phyloP scores from a whole-genome alignment of 1,140 invertebrate genomes.

The Scaptomyza montana region DNA sequence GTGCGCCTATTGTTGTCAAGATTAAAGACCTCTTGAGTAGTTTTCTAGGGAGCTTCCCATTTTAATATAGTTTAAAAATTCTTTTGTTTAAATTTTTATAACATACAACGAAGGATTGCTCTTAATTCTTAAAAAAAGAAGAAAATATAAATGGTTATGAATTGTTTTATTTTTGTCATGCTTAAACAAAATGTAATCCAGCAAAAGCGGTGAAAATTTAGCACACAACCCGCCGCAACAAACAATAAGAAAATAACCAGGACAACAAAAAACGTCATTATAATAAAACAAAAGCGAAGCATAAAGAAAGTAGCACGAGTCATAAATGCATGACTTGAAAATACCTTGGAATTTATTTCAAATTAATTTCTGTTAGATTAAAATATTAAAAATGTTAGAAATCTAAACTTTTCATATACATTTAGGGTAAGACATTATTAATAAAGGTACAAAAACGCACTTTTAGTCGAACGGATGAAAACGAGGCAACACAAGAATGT shows the following conservation, averaged over 20 bases:
- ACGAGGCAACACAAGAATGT: not conserved
- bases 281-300: conserved; percentile 41
- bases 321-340: not conserved
- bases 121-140: not conserved
- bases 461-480: too few relatives aligned
- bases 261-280: conserved; percentile 17
- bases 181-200: conserved; percentile 27
- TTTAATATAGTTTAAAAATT: not conserved
- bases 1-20: conserved; percentile 57
- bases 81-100: not conserved
- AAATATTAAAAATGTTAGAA: too few relatives aligned
- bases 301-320: not conserved
- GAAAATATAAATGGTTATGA: not conserved
- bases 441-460: too few relatives aligned
- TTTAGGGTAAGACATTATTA: too few relatives aligned
- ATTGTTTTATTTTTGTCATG: not conserved
- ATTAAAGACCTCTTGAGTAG: conserved; percentile 50
- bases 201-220: conserved; percentile 26
- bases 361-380: too few relatives aligned
- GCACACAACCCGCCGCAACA: conserved; percentile 16
- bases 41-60: not conserved
- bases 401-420: too few relatives aligned
- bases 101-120: not conserved
- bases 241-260: conserved; percentile 19
- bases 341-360: not conserved